These are phyloP conservation scores for Sabatieria punctata DNA, from an alignment of 2,888 invertebrate genomes.

Conservation along the genomic window DNA sequence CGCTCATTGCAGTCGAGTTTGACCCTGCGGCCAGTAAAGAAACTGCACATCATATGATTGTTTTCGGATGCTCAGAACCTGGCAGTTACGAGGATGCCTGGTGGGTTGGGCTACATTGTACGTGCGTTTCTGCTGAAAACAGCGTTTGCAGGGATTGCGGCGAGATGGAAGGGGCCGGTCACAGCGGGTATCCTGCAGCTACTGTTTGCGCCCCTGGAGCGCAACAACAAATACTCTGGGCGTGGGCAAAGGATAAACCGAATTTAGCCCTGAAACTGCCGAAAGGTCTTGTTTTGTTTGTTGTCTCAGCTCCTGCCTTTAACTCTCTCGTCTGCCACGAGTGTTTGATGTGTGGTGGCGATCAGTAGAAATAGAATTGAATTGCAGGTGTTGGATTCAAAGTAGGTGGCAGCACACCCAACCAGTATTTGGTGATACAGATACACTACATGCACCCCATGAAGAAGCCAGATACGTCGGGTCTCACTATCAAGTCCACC, in stretches of 20 bases:
- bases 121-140: background rate
- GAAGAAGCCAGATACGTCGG: constrained; percentile 53
- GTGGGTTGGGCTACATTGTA: constrained; percentile 43
- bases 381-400: constrained; percentile 62
- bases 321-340: background rate
- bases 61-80: constrained; percentile 71
- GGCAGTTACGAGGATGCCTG: constrained; percentile 54
- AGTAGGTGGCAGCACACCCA: constrained; percentile 61
- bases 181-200: constrained; percentile 31
- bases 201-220: constrained; percentile 25
- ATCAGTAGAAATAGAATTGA: background rate
- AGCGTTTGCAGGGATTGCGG: constrained; percentile 58
- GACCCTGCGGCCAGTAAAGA: constrained; percentile 76
- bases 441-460: constrained; percentile 52
- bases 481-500: constrained; percentile 61
- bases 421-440: constrained; percentile 78
- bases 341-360: too few species aligned
- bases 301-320: background rate
- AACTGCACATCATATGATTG: constrained; percentile 76
- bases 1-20: constrained; percentile 55
- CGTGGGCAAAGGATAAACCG: constrained; percentile 84
- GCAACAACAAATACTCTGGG: too few species aligned
- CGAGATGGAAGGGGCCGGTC: constrained; percentile 52
- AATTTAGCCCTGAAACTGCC: constrained; percentile 59
- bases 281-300: constrained; percentile 36